A percentile compares a stretch with the other conserved stretches of the same genome.
phyloP scores from a whole-genome alignment of 2,797 vertebrate species.

The Simalia tracyae region DNA sequence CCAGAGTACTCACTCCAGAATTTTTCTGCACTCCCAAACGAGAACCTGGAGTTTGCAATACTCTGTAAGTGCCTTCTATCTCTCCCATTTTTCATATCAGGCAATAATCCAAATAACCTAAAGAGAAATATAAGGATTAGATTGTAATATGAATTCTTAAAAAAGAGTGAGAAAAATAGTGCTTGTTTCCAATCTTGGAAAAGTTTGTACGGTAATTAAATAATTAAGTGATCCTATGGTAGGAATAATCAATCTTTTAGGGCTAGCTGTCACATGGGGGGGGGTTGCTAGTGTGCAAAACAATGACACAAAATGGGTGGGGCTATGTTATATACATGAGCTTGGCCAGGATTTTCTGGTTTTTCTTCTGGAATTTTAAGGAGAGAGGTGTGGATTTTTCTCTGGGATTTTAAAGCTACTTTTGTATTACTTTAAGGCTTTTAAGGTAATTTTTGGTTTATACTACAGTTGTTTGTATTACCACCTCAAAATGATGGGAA shows the following conservation, averaged over 20 bases:
- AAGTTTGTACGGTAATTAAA: not conserved
- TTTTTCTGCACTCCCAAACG: conserved; percentile 84
- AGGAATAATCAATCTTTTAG: not conserved
- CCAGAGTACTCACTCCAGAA: conserved; percentile 87
- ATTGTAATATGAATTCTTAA: not conserved
- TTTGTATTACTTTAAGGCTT: not conserved
- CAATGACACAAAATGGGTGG: not conserved
- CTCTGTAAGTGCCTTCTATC: conserved; percentile 89
- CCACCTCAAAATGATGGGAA: not conserved
- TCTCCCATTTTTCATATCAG: conserved; percentile 85
- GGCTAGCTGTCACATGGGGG: not conserved
- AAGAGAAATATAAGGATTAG: not conserved
- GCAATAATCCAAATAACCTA: conserved; percentile 14
- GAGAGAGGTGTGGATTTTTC: not conserved
- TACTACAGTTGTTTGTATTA: not conserved
- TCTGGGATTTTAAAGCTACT: not conserved
- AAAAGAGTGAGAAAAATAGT: not conserved
- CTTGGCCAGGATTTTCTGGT: not conserved
- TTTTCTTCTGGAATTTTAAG: not conserved
- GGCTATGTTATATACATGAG: not conserved
- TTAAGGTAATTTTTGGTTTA: not conserved
- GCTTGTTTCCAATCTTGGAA: not conserved
- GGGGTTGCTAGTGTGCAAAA: not conserved
- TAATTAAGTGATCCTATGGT: not conserved
- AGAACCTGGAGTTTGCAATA: conserved; percentile 86